Evolutionary conservation across 1,140 invertebrate genomes (phyloP).

Genomic region (Vanessa tameamea): DNA sequence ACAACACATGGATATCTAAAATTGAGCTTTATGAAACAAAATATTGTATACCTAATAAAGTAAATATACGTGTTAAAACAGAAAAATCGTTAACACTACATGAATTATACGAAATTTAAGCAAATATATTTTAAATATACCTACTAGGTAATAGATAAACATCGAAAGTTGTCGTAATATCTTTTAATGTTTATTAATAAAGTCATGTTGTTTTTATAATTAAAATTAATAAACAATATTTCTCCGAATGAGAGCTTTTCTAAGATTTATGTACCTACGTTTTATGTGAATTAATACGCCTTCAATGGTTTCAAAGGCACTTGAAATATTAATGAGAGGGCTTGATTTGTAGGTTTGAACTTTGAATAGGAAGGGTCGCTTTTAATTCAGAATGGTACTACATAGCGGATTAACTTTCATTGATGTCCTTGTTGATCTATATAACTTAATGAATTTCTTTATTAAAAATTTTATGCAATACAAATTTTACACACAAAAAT

Average conservation of each 20-base stretch:
- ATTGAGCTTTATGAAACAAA: neutral
- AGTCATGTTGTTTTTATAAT: no score
- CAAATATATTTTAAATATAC: no score
- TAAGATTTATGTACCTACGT: no score
- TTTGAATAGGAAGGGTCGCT: neutral
- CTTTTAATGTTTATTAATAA: no score
- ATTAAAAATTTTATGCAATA: neutral
- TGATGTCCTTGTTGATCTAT: neutral
- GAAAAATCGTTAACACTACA: no score
- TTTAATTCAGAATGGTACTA: neutral
- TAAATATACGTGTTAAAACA: neutral
- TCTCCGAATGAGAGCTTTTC: no score
- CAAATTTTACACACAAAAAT: neutral
- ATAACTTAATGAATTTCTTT: neutral
- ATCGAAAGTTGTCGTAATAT: no score
- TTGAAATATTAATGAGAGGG: constrained; percentile 6
- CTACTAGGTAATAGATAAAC: no score
- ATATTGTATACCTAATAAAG: neutral
- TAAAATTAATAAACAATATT: no score
- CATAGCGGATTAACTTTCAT: neutral
- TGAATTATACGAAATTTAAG: no score
- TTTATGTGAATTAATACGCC: neutral
- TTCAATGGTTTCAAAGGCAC: neutral
- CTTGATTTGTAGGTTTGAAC: constrained; percentile 17
- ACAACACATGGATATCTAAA: neutral